These are phyloP conservation scores for Philonicus albiceps DNA, from an alignment of 2,888 invertebrate genomes.

Conservation along the genomic window DNA sequence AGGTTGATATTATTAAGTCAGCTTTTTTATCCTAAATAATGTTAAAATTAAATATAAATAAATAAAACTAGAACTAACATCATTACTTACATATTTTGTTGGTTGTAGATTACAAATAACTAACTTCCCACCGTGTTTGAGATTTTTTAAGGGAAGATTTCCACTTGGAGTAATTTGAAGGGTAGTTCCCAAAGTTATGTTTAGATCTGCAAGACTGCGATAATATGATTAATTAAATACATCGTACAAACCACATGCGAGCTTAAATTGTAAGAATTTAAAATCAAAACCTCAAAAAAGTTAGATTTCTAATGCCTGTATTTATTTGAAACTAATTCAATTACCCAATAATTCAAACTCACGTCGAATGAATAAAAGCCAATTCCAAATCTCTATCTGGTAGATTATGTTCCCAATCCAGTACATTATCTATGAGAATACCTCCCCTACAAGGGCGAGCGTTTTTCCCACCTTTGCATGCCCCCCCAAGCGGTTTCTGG, in stretches of 20 bases:
- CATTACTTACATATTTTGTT: slow-evolving; percentile 85
- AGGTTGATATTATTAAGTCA: slow-evolving; percentile 85
- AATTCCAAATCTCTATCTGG: slow-evolving; percentile 85
- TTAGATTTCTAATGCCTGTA: background rate
- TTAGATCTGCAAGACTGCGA: slow-evolving; percentile 88
- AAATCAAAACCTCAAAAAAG: background rate
- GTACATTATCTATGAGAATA: slow-evolving; percentile 84
- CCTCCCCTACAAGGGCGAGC: slow-evolving; percentile 90
- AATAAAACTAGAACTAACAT: background rate
- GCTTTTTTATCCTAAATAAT: slow-evolving; percentile 83
- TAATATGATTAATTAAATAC: background rate
- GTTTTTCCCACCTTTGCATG: slow-evolving; percentile 71
- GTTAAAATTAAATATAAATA: background rate
- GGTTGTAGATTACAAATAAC: slow-evolving; percentile 96
- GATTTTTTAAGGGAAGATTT: slow-evolving; percentile 85
- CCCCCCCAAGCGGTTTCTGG: slow-evolving; percentile 71
- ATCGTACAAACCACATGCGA: background rate
- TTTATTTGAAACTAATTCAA: background rate
- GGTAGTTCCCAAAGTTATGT: slow-evolving; percentile 95
- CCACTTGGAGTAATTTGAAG: slow-evolving; percentile 98
- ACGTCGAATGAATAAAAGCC: slow-evolving; percentile 83
- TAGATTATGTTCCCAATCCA: slow-evolving; percentile 97
- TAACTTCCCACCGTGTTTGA: slow-evolving; percentile 85
- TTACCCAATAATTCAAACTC: slow-evolving; percentile 39
- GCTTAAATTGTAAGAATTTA: background rate